A percentile compares a stretch with the other conserved stretches of the same genome.
Evolutionary conservation across 2,797 vertebrate genomes (phyloP).

Genomic region (Rhodeus uyekii): DNA sequence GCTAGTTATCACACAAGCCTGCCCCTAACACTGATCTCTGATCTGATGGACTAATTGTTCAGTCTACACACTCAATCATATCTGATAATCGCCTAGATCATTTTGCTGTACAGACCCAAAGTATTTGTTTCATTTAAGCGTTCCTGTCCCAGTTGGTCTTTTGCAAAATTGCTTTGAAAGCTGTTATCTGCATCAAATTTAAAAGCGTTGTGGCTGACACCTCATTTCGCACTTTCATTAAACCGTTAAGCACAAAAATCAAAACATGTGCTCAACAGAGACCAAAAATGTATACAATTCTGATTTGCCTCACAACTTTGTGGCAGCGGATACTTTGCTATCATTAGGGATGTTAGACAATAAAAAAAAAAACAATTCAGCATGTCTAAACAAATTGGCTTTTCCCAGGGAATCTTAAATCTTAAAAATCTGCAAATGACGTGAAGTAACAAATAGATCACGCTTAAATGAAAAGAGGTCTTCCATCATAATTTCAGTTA

Average conservation of each 20-base stretch:
- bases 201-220: conserved; percentile 55
- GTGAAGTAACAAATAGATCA: neutral
- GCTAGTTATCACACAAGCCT: conserved; percentile 9
- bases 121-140: neutral
- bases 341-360: neutral
- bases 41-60: conserved; percentile 17
- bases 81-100: conserved; percentile 8
- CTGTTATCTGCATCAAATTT: conserved; percentile 21
- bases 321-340: neutral
- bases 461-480: neutral
- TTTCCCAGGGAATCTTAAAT: neutral
- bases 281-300: conserved; percentile 1
- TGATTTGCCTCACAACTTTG: neutral
- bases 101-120: conserved; percentile 12
- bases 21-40: conserved; percentile 18
- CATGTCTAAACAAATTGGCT: conserved; percentile 7
- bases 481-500: neutral
- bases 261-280: conserved; percentile 33
- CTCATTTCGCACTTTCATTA: conserved; percentile 73
- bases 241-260: conserved; percentile 53
- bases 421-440: neutral
- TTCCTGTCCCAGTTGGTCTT: conserved; percentile 43
- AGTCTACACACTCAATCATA: conserved; percentile 25
- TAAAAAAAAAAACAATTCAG: neutral
- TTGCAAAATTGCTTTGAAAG: conserved; percentile 26